These are phyloP conservation scores for Apostichopus californicus DNA, from an alignment of 35 echinoderm and acorn worm species.

Conservation along the genomic window DNA sequence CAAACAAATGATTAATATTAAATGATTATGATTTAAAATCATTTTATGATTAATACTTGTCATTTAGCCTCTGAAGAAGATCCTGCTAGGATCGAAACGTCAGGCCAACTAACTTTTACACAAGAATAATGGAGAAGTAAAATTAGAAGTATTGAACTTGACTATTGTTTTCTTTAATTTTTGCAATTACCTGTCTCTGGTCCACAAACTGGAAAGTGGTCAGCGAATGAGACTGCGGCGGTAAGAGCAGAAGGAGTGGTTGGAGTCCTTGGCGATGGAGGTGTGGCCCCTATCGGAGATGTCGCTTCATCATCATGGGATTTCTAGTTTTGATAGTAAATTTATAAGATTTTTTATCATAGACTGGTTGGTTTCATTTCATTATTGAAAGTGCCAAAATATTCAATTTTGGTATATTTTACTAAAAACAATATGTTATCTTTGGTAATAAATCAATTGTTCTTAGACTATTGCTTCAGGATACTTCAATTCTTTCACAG, in stretches of 20 bases:
- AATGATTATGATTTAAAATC: too few relatives aligned
- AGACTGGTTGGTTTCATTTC: too few relatives aligned
- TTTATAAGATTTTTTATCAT: background rate
- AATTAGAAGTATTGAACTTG: background rate
- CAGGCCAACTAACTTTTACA: too few relatives aligned
- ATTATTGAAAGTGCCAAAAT: too few relatives aligned
- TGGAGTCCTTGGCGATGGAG: conserved; percentile 80
- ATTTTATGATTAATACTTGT: too few relatives aligned
- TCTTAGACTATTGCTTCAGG: too few relatives aligned
- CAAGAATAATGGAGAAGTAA: too few relatives aligned
- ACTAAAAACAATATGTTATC: too few relatives aligned
- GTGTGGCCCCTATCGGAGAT: conserved; percentile 70
- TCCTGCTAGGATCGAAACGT: background rate
- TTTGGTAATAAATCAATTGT: too few relatives aligned
- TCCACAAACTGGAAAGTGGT: conserved; percentile 3
- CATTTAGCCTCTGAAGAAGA: background rate
- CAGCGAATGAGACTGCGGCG: conserved; percentile 27
- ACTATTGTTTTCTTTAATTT: background rate
- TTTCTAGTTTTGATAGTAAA: conserved; percentile 52
- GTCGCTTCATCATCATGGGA: conserved; percentile 79
- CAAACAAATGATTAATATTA: too few relatives aligned
- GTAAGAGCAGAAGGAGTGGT: conserved; percentile 66
- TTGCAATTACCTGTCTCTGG: conserved; percentile 3
- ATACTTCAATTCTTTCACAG: too few relatives aligned
- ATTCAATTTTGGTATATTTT: too few relatives aligned